A percentile compares a stretch with the other conserved stretches of the same genome.
These are phyloP conservation scores for Phocoena phocoena DNA, from an alignment of 2,113 vertebrate species.

Conservation along the genomic window DNA sequence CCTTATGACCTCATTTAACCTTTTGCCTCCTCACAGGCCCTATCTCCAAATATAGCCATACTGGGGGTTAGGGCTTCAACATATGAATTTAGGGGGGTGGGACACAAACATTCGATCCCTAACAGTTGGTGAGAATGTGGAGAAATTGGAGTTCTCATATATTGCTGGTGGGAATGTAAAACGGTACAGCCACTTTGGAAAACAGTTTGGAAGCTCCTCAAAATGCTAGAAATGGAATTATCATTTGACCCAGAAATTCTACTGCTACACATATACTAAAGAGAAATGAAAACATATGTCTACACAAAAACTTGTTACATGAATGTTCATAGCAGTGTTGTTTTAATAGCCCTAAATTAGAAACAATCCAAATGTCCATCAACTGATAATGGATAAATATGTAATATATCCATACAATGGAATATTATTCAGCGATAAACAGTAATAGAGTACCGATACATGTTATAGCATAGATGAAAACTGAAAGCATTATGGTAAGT, in stretches of 20 bases:
- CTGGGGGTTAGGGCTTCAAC: not conserved
- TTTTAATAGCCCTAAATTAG: not conserved
- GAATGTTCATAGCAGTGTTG: not conserved
- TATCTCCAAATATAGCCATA: not conserved
- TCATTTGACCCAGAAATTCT: constrained; percentile 17
- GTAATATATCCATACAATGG: not conserved
- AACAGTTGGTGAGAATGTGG: not conserved
- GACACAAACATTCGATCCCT: not conserved
- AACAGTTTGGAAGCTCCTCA: not conserved
- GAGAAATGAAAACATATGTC: not conserved
- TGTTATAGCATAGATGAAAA: not conserved
- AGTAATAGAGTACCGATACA: not conserved
- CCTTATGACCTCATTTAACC: not conserved
- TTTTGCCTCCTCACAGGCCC: not conserved
- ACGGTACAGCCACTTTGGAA: not conserved
- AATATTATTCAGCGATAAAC: not conserved
- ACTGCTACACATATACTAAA: not conserved
- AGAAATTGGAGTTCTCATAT: not conserved
- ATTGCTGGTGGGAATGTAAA: not conserved
- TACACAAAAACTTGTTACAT: not conserved
- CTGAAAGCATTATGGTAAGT: not conserved
- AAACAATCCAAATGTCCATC: not conserved
- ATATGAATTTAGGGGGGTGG: not conserved
- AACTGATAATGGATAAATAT: not conserved
- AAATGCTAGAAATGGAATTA: not conserved